Evolutionary conservation across 2,888 invertebrate genomes (phyloP), one percentile per base, ranked within the genome.

Genomic region (Drosophila lutescens): DNA sequence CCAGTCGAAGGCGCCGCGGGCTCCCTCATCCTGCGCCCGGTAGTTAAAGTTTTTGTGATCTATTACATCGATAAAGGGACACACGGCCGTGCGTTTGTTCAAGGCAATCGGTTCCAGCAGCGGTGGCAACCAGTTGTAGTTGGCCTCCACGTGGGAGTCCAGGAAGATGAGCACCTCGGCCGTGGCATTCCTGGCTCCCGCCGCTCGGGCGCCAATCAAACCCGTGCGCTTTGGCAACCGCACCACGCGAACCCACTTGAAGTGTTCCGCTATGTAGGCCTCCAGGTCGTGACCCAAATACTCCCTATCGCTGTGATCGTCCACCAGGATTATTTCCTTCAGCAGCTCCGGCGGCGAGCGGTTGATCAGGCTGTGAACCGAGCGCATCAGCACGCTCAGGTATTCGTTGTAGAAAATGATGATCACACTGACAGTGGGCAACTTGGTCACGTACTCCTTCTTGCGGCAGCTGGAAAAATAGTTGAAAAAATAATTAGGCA

Each of bases 31-130:
- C 92, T 99, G 98, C 0, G 98, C 96, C 55, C 97, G 94, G 91
- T 98, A 98, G 86, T 97, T 96, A 91, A 99, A 98, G 38, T 96
- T 97, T 86, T 97, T 97, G 91, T 94, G 93, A 0, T 98, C 98
- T 57, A 99, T 94, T n/a, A 99, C 98, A 93, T 99, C 99, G 72
- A 99, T 99, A 90, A 97, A 98, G 0, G 99, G 99, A 91, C 99
- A 99, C 12, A 98, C 97, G 61, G 96, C 98, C 3, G 97, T 97
- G 83, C 95, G 95, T 88, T 96, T 95, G 92, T 97, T 94, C 80
- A 95, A 91, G 9, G 97, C 97, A 87, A 98, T 98, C 0, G 98
- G 98, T 82, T 97, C 97, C 93, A 98, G 92, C 82, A 98, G 92
- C 17, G 98, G 98, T 10, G 98, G 98, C 74, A 98, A 91, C 98